A percentile compares a stretch with the other conserved stretches of the same genome.
Conservation (phyloP, 1,140 invertebrate species). For the Diploscapter pachys region DNA sequence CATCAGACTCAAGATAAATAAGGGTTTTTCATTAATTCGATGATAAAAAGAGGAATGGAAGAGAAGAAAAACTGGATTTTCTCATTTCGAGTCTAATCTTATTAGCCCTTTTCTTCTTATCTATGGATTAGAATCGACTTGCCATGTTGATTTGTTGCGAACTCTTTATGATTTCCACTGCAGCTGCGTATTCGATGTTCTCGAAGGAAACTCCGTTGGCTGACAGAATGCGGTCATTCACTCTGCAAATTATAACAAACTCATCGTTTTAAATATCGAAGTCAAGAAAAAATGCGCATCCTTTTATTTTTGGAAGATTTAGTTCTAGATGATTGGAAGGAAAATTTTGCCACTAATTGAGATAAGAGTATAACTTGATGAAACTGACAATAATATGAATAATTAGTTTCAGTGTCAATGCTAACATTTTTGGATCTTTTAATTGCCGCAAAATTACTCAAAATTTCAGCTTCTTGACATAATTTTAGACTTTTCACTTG, state of each 20-base stretch:
- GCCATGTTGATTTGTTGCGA: conserved; percentile 65
- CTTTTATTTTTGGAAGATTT: neutral
- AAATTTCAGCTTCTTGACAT: no score
- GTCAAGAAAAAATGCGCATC: no score
- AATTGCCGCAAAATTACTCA: no score
- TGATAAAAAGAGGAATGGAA: neutral
- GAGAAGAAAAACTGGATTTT: neutral
- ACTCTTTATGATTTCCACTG: conserved; percentile 73
- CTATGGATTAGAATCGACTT: neutral
- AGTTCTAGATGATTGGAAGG: neutral
- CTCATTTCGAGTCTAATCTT: no score
- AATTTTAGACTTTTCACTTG: no score
- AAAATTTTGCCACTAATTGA: neutral
- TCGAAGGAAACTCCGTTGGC: conserved; percentile 92
- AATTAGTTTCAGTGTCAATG: no score
- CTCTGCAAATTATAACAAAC: conserved; percentile 66
- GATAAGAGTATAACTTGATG: neutral
- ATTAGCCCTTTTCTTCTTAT: no score
- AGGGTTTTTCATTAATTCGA: neutral
- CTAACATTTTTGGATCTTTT: no score
- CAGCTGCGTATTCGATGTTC: conserved; percentile 90
- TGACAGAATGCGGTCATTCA: conserved; percentile 92
- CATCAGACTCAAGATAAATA: neutral
- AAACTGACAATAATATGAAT: no score
- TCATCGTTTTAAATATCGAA: no score